phyloP scores from a whole-genome alignment of 2,113 vertebrate genomes.

The Galbula dea region DNA sequence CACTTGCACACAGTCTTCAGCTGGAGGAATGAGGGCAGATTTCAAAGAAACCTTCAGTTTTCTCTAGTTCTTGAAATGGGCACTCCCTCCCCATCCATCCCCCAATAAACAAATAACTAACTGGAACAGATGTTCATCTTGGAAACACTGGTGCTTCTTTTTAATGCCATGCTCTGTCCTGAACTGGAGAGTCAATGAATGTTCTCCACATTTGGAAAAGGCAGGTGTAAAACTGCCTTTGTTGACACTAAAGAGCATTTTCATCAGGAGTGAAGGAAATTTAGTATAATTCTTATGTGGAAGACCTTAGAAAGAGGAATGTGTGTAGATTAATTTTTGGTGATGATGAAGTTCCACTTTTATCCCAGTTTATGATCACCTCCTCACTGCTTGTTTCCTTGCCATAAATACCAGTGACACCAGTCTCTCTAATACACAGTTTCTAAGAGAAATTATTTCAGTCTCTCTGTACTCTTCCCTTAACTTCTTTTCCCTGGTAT shows the following conservation, averaged over 20 bases:
- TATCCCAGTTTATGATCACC: neutral
- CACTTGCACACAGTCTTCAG: neutral
- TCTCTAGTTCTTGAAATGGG: neutral
- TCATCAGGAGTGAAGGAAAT: constrained; percentile 42
- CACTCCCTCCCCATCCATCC: neutral
- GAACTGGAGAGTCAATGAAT: neutral
- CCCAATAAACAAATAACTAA: neutral
- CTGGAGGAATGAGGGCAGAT: neutral
- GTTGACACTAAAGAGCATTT: constrained; percentile 46
- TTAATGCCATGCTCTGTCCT: neutral
- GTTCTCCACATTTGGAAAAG: neutral
- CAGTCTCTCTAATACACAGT: neutral
- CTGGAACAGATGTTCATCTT: neutral
- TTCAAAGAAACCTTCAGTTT: neutral
- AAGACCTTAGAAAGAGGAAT: neutral
- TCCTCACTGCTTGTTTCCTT: neutral
- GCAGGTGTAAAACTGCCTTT: neutral
- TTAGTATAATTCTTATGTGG: neutral
- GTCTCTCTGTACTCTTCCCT: neutral
- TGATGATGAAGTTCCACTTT: neutral
- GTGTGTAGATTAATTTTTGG: neutral
- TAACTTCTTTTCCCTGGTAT: neutral
- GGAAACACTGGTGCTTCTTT: neutral
- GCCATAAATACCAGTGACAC: neutral
- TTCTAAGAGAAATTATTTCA: neutral